These are phyloP conservation scores for Rhinoraja longicauda DNA, from an alignment of 2,797 vertebrate species.

Conservation along the genomic window DNA sequence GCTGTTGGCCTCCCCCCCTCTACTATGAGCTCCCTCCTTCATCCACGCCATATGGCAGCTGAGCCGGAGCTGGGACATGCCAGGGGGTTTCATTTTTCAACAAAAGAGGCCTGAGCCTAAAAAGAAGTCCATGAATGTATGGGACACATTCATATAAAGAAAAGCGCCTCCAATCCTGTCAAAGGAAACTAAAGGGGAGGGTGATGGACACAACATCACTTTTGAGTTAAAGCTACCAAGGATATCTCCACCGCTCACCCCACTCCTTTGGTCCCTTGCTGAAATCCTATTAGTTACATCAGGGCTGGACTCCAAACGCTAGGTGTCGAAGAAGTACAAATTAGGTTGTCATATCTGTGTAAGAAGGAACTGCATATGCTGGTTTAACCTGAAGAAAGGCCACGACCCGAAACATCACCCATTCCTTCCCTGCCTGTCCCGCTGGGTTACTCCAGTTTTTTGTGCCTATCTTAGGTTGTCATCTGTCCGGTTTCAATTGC, in stretches of 20 bases:
- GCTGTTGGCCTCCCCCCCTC: constrained; percentile 44
- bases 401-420: too few species aligned
- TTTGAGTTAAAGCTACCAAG: constrained; percentile 45
- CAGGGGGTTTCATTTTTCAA: constrained; percentile 57
- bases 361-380: too few species aligned
- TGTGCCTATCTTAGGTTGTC: neutral
- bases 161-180: constrained; percentile 52
- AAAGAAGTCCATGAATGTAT: constrained; percentile 56
- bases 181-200: constrained; percentile 48
- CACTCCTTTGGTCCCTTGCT: constrained; percentile 48
- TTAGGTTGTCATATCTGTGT: constrained; percentile 7
- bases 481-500: neutral
- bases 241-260: constrained; percentile 44
- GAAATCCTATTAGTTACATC: constrained; percentile 58
- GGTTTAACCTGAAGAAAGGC: too few species aligned
- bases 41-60: constrained; percentile 68
- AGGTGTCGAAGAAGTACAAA: constrained; percentile 20
- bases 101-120: constrained; percentile 58
- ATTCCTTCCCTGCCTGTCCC: too few species aligned
- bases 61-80: constrained; percentile 52
- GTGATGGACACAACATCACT: constrained; percentile 50
- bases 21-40: constrained; percentile 58
- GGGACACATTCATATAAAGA: constrained; percentile 48
- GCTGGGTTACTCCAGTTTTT: too few species aligned
- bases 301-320: neutral